Conservation (phyloP, 2,888 invertebrate species). For the Eretmocerus hayati region DNA sequence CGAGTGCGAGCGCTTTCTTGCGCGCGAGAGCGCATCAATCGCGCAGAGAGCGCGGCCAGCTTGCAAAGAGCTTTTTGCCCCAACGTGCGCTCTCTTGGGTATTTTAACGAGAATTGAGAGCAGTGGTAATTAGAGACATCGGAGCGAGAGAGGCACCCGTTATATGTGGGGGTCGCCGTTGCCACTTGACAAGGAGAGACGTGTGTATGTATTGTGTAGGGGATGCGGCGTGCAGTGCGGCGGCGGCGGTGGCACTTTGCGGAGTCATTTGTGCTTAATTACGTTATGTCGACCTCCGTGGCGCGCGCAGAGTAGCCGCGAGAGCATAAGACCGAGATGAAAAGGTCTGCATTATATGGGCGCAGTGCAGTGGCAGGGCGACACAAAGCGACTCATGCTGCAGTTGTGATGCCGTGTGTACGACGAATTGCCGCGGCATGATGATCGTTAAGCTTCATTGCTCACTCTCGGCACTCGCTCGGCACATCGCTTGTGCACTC, state of each 20-base stretch:
- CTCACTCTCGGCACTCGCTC: too few species aligned
- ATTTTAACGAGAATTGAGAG: slow-evolving; percentile 41
- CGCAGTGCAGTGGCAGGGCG: too few species aligned
- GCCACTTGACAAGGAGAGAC: too few species aligned
- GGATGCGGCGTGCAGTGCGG: neutral
- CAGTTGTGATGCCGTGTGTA: too few species aligned
- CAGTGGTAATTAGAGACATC: slow-evolving; percentile 37
- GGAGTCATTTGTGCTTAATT: slow-evolving; percentile 34
- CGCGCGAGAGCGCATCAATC: neutral
- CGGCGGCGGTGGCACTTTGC: neutral
- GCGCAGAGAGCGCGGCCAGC: neutral
- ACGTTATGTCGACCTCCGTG: slow-evolving; percentile 29
- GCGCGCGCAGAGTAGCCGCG: slow-evolving; percentile 1
- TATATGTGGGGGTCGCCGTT: slow-evolving; percentile 13
- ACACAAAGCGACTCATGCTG: slow-evolving; percentile 7
- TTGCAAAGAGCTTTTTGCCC: slow-evolving; percentile 22
- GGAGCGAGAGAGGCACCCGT: neutral
- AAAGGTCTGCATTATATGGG: too few species aligned
- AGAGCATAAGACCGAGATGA: slow-evolving; percentile 4
- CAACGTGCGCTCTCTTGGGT: slow-evolving; percentile 19
- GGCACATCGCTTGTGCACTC: too few species aligned
- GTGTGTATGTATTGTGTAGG: too few species aligned
- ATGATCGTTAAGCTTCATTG: too few species aligned
- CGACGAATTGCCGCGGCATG: too few species aligned
- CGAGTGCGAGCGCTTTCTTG: too few species aligned